Evolutionary conservation across 2,797 vertebrate genomes (phyloP).

Genomic region (Acanthurus tractus): DNA sequence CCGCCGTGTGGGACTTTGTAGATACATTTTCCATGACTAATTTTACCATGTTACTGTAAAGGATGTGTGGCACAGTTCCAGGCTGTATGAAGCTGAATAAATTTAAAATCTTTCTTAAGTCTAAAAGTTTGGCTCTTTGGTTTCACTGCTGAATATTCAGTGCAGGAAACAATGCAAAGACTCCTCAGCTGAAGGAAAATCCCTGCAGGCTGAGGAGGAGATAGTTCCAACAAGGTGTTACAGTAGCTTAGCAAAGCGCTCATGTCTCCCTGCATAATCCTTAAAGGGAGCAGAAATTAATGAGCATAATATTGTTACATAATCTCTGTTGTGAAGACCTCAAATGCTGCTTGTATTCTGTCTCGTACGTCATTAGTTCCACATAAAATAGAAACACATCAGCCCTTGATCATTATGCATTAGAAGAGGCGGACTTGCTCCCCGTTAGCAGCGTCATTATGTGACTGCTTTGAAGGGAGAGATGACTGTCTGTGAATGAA

Average conservation of each 20-base stretch:
- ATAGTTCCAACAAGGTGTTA: slow-evolving; percentile 48
- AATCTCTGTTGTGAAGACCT: slow-evolving; percentile 37
- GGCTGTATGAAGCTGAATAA: slow-evolving; percentile 2
- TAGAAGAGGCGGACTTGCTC: slow-evolving; percentile 6
- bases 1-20: neutral
- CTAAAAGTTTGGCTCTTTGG: neutral
- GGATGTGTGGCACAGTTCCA: neutral
- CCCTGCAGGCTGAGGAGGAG: slow-evolving; percentile 45
- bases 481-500: slow-evolving; percentile 27
- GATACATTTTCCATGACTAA: neutral
- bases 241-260: slow-evolving; percentile 48
- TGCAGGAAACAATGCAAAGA: slow-evolving; percentile 34
- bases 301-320: slow-evolving; percentile 44
- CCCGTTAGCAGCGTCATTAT: slow-evolving; percentile 27
- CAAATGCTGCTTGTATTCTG: slow-evolving; percentile 16
- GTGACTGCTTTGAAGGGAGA: slow-evolving; percentile 12
- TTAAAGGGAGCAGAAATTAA: slow-evolving; percentile 50
- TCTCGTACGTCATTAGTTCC: slow-evolving; percentile 41
- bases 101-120: slow-evolving; percentile 2
- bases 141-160: slow-evolving; percentile 48
- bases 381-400: slow-evolving; percentile 22
- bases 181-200: slow-evolving; percentile 37
- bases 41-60: neutral
- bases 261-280: slow-evolving; percentile 56
- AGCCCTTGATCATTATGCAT: slow-evolving; percentile 42